Percentiles rank a stretch among this genome's conserved stretches.
phyloP scores from a whole-genome alignment of 2,888 invertebrate genomes.

The Acanthosepion lycidas region DNA sequence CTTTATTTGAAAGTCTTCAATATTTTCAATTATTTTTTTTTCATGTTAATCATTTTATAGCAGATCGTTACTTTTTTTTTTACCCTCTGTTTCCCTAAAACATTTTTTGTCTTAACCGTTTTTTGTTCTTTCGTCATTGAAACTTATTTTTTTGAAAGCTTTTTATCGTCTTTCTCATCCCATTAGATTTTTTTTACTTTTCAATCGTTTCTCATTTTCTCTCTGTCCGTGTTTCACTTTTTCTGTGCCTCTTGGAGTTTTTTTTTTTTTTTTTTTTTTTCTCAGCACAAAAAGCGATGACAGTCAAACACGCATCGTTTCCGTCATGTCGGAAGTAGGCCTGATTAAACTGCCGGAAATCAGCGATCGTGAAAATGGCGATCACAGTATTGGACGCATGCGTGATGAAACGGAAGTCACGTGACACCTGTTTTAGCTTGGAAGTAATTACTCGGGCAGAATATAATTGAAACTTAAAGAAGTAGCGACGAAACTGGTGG shows the following conservation, averaged over 20 bases:
- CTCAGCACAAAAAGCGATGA: neutral
- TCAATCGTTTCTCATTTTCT: neutral
- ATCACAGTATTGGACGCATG: conserved; percentile 13
- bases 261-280: neutral
- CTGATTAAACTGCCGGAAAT: conserved; percentile 47
- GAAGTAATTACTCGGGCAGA: conserved; percentile 35
- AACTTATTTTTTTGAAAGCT: too few species aligned
- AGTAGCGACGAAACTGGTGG: neutral
- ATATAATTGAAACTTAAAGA: conserved; percentile 42
- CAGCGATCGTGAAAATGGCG: conserved; percentile 33
- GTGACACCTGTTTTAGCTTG: conserved; percentile 23
- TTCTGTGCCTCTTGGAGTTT: conserved; percentile 37
- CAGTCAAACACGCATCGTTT: conserved; percentile 46
- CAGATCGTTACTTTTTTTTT: too few species aligned
- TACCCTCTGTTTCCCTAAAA: too few species aligned
- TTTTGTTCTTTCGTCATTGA: too few species aligned
- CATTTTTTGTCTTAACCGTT: too few species aligned
- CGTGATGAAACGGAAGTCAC: conserved; percentile 40
- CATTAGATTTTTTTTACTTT: neutral
- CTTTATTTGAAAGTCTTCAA: too few species aligned
- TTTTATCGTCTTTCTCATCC: neutral
- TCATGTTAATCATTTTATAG: too few species aligned
- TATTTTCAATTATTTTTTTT: too few species aligned
- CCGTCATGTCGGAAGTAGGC: conserved; percentile 40
- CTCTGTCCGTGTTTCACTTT: conserved; percentile 34